Evolutionary conservation across 2,888 invertebrate genomes (phyloP).

Genomic region (Harpagoxenus sublaevis): DNA sequence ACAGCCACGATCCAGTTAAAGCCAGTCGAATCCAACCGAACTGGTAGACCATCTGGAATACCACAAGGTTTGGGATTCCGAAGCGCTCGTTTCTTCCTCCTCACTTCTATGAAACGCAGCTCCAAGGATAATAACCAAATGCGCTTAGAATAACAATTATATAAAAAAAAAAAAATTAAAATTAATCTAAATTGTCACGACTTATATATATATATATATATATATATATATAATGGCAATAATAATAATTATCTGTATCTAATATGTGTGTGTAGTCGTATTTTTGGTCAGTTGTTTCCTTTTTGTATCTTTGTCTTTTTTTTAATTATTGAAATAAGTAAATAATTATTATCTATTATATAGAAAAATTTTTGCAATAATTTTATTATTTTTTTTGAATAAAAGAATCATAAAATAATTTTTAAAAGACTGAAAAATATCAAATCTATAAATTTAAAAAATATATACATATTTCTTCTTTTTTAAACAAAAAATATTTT

Average conservation of each 20-base stretch:
- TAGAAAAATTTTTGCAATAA: background rate
- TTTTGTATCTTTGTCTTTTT: background rate
- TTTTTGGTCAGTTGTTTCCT: background rate
- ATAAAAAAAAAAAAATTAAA: background rate
- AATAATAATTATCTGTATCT: background rate
- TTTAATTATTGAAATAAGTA: background rate
- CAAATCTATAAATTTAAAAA: background rate
- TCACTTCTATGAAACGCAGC: background rate
- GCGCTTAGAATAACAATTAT: background rate
- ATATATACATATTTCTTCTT: background rate
- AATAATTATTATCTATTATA: slow-evolving; percentile 4
- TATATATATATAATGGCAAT: no score
- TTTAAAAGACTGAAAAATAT: background rate
- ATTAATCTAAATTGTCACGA: background rate
- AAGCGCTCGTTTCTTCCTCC: background rate
- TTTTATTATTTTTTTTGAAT: background rate
- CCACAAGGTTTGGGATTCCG: slow-evolving; percentile 8
- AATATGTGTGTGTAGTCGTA: background rate
- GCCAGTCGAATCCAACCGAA: slow-evolving; percentile 77
- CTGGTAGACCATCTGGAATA: slow-evolving; percentile 76
- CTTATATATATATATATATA: no score
- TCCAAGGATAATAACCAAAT: background rate
- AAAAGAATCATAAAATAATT: slow-evolving; percentile 4
- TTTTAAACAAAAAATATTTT: background rate
- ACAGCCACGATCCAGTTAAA: slow-evolving; percentile 82